Conservation (phyloP, 2,797 vertebrate genomes). For the Artibeus lituratus region DNA sequence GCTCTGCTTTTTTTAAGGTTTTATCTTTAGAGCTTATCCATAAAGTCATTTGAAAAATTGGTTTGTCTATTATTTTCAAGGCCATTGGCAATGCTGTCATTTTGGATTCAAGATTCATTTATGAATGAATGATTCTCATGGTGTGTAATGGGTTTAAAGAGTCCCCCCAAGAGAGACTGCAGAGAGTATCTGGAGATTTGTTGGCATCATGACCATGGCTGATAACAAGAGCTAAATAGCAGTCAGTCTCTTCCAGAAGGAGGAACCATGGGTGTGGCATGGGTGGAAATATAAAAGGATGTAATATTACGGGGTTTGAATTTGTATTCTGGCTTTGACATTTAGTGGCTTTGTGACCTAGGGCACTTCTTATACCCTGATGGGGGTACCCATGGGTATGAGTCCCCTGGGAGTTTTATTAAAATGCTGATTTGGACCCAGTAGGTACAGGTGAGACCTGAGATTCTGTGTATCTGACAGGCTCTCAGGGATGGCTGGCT, state of each 20-base stretch:
- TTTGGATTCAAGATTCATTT: slow-evolving; percentile 41
- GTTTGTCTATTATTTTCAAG: not conserved
- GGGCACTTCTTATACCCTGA: not conserved
- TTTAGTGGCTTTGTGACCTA: not conserved
- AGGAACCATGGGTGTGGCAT: not conserved
- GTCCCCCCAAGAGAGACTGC: not conserved
- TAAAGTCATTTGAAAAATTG: slow-evolving; percentile 19
- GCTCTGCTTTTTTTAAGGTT: not conserved
- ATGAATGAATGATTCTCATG: not conserved
- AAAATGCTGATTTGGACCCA: not conserved
- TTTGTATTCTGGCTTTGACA: slow-evolving; percentile 24
- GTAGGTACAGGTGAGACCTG: not conserved
- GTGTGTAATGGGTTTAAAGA: not conserved
- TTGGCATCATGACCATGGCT: not conserved
- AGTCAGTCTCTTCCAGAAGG: not conserved
- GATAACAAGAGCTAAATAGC: not conserved
- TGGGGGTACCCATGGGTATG: not conserved
- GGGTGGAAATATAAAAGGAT: not conserved
- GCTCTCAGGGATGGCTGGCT: not conserved
- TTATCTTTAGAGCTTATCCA: not conserved
- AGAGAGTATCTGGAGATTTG: not conserved
- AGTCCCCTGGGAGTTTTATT: not conserved
- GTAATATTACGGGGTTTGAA: not conserved
- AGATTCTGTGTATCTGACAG: not conserved
- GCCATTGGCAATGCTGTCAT: not conserved